Percentiles rank a stretch among this genome's conserved stretches.
Conservation (phyloP, 2,888 invertebrate genomes). For the Labia minor region DNA sequence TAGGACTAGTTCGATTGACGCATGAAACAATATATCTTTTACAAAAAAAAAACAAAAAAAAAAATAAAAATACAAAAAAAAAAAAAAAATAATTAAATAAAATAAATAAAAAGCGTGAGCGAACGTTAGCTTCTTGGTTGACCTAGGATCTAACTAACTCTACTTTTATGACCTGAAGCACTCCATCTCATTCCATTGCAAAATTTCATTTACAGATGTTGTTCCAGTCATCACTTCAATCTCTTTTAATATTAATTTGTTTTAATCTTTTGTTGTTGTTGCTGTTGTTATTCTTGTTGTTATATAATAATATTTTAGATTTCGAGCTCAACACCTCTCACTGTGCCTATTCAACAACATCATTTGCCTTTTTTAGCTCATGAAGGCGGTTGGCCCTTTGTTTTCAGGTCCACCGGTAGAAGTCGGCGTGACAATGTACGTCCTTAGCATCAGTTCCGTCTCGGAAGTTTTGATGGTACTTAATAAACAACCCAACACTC, state of each 20-base stretch:
- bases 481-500: not conserved
- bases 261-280: not conserved
- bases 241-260: too few relatives aligned
- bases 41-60: slow-evolving; percentile 14
- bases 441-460: slow-evolving; percentile 95
- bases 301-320: too few relatives aligned
- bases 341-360: not conserved
- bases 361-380: slow-evolving; percentile 21
- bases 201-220: not conserved
- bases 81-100: too few relatives aligned
- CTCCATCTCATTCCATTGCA: not conserved
- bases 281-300: not conserved
- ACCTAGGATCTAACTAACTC: not conserved
- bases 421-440: slow-evolving; percentile 96
- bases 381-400: slow-evolving; percentile 31
- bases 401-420: slow-evolving; percentile 94
- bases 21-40: not conserved
- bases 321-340: too few relatives aligned
- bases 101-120: not conserved
- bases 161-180: slow-evolving; percentile 1
- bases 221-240: too few relatives aligned
- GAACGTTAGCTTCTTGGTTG: slow-evolving; percentile 13
- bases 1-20: slow-evolving; percentile 5
- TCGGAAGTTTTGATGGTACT: slow-evolving; percentile 97
- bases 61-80: not conserved